Evolutionary conservation across 2,888 invertebrate genomes (phyloP).

Genomic region (Allygus modestus): DNA sequence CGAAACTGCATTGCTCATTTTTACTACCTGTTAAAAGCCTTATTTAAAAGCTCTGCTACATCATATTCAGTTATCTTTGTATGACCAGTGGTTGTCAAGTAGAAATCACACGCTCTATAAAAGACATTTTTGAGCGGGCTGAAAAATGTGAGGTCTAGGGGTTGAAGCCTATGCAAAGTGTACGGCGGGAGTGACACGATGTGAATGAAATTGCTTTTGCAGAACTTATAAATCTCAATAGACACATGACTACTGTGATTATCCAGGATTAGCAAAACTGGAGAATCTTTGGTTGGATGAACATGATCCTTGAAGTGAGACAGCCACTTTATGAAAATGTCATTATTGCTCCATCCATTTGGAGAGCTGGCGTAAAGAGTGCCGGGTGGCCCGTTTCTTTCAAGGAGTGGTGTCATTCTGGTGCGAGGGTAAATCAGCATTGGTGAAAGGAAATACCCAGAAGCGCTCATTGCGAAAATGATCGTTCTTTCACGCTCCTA

Average conservation of each 20-base stretch:
- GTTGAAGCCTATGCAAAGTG: conserved; percentile 70
- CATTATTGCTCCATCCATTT: conserved; percentile 70
- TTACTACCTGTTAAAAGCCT: conserved; percentile 47
- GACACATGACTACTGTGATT: conserved; percentile 72
- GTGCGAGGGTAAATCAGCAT: conserved; percentile 75
- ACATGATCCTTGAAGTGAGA: conserved; percentile 48
- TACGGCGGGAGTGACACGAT: conserved; percentile 71
- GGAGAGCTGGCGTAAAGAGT: conserved; percentile 68
- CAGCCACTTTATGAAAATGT: conserved; percentile 61
- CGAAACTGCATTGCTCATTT: conserved; percentile 20
- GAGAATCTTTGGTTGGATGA: conserved; percentile 21
- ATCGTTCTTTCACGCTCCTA: conserved; percentile 70
- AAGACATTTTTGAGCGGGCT: conserved; percentile 71
- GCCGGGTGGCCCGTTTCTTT: conserved; percentile 67
- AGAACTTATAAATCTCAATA: conserved; percentile 67
- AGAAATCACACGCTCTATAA: conserved; percentile 70
- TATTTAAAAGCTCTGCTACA: conserved; percentile 47
- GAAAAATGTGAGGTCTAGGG: conserved; percentile 70
- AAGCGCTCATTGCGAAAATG: conserved; percentile 74
- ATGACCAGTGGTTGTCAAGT: conserved; percentile 45
- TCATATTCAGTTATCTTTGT: conserved; percentile 43
- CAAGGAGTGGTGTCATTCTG: conserved; percentile 72
- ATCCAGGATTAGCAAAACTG: conserved; percentile 35
- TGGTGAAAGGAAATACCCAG: conserved; percentile 74
- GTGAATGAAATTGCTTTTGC: conserved; percentile 69